Evolutionary conservation across 2,888 invertebrate genomes (phyloP), one percentile per base, ranked within the genome.

Genomic region (Elgonia sp.): DNA sequence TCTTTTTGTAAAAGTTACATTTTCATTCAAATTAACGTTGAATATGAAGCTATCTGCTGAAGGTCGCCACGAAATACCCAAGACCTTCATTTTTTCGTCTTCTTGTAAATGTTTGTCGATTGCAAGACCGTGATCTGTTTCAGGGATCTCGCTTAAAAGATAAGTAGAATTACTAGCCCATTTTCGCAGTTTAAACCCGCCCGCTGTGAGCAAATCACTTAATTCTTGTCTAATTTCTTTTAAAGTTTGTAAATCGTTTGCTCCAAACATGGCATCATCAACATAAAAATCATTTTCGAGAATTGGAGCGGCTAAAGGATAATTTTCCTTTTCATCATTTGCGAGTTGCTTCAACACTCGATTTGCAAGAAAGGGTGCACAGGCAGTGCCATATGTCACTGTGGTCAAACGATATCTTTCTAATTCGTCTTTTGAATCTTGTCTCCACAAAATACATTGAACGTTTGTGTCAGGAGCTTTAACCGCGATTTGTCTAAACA

Each of bases 81-180:
- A 50, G 16, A 50, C 14, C 14, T 50, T 50, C 50, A 50, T 50
- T 50, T 50, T 50, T 50, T 50, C 9, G 16, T 50, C 50, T 50
- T 50, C 50, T 50, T 50, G 50, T 16, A 50, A 50, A 14, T 14
- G 50, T 16, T 50, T 50, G 50, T 50, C 50, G 50, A 50, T 16
- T 14, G 50, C 50, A 14, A 50, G 50, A 10, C 50, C 50, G 50
- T 50, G 50, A 16, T 50, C 50, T 50, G 50, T 50, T 14, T 50
- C 14, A 14, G 50, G 14, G 16, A 50, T 50, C 8, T 50, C 50
- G 10, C 16, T 50, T 16, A 14, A 16, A 50, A 50, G 50, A 55
- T 55, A 55, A 18, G 55, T 18, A 55, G 55, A 55, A 18, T 55
- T n/a, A 18, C 55, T 55, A 18, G 55, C 55, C 57, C 57, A 20